Conservation (phyloP, 2,797 vertebrate species). For the Chrysocyon brachyurus region DNA sequence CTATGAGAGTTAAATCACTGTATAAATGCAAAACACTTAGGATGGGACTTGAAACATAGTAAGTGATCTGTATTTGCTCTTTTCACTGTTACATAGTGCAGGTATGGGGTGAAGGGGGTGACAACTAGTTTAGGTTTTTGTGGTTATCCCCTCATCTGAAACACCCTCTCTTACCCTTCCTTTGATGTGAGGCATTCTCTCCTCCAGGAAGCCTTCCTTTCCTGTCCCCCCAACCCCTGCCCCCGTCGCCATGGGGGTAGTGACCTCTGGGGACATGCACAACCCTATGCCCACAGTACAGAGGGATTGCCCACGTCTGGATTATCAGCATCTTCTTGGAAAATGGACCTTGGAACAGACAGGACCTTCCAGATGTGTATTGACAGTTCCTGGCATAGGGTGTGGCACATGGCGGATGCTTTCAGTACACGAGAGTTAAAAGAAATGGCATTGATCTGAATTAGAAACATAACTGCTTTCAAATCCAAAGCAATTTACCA, state of each 20-base stretch:
- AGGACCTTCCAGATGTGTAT: not conserved
- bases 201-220: conserved; percentile 4
- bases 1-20: not conserved
- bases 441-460: not conserved
- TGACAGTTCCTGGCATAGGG: not conserved
- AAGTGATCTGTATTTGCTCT: not conserved
- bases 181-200: not conserved
- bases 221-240: not conserved
- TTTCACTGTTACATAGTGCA: rapidly evolving
- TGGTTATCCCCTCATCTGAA: not conserved
- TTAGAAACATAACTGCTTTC: conserved; percentile 38
- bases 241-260: not conserved
- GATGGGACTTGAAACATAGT: not conserved
- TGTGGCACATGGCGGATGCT: not conserved
- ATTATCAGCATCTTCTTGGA: not conserved
- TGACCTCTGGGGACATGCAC: not conserved
- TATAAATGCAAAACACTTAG: not conserved
- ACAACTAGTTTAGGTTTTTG: not conserved
- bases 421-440: not conserved
- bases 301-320: not conserved
- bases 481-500: conserved; percentile 51
- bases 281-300: not conserved
- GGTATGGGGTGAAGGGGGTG: rapidly evolving
- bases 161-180: not conserved
- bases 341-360: not conserved